A percentile compares a stretch with the other conserved stretches of the same genome.
Evolutionary conservation across 2,113 vertebrate genomes (phyloP).

Genomic region (Channa maculata): DNA sequence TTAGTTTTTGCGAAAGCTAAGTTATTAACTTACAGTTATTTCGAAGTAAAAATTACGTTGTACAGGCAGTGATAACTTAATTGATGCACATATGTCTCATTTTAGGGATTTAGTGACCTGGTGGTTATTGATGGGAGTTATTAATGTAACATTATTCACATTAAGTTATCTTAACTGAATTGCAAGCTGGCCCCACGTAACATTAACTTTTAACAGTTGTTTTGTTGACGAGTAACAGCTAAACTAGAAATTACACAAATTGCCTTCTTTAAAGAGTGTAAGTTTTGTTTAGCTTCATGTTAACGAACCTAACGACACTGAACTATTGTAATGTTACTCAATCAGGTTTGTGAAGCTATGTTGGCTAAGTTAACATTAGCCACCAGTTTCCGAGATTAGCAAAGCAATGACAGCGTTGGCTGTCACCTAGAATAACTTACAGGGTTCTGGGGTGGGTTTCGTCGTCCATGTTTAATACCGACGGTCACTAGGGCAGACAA

Average conservation of each 20-base stretch:
- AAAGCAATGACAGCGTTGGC: neutral
- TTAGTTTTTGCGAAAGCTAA: neutral
- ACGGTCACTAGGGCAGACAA: slow-evolving; percentile 17
- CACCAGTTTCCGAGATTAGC: slow-evolving; percentile 29
- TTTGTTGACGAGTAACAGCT: neutral
- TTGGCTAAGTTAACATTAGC: slow-evolving; percentile 44
- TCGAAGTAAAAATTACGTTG: neutral
- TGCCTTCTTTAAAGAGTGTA: no score
- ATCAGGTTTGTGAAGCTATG: slow-evolving; percentile 1
- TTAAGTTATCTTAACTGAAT: slow-evolving; percentile 6
- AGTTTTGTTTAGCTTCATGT: neutral
- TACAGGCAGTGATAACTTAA: neutral
- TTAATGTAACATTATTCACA: slow-evolving; percentile 19
- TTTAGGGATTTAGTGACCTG: no score
- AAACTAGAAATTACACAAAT: no score
- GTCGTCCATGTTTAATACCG: slow-evolving; percentile 80
- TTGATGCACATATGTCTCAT: neutral
- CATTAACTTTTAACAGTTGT: neutral
- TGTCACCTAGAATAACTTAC: slow-evolving; percentile 69
- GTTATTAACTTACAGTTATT: neutral
- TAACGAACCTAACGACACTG: no score
- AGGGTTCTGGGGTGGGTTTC: slow-evolving; percentile 83
- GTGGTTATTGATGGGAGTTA: neutral
- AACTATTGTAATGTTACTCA: neutral
- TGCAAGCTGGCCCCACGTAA: neutral